Percentiles rank a stretch among this genome's conserved stretches.
These are phyloP conservation scores for Trematocara macrostoma DNA, from an alignment of 2,113 vertebrate species.

Conservation along the genomic window DNA sequence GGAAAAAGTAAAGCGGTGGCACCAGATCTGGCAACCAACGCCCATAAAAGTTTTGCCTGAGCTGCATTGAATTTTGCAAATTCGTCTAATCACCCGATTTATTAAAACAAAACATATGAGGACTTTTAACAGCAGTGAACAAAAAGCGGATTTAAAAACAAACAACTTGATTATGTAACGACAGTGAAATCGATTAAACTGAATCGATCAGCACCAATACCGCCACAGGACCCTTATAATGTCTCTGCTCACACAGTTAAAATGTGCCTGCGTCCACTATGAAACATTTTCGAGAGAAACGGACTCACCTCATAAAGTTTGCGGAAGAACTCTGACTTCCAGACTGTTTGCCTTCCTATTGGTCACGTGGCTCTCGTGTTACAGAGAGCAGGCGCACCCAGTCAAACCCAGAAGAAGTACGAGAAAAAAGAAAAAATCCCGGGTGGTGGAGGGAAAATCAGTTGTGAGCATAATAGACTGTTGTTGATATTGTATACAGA, in stretches of 20 bases:
- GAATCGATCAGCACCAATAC: neutral
- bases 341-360: conserved; percentile 14
- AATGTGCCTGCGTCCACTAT: neutral
- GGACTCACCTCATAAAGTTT: conserved; percentile 59
- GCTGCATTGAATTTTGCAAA: neutral
- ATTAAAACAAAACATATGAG: neutral
- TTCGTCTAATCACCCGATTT: neutral
- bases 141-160: neutral
- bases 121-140: neutral
- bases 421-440: neutral
- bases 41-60: conserved; percentile 11
- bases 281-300: neutral
- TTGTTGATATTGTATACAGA: neutral
- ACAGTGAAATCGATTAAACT: neutral
- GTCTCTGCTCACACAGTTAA: neutral
- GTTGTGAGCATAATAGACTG: neutral
- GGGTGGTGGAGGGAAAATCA: neutral
- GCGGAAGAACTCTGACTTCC: conserved; percentile 26
- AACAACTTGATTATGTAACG: neutral
- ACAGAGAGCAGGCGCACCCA: conserved; percentile 42
- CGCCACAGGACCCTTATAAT: neutral
- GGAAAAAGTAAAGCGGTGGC: neutral
- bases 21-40: conserved; percentile 32
- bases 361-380: conserved; percentile 48
- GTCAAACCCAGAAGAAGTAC: neutral